Base-by-base conservation (phyloP, 2,888 invertebrate genomes). In the Nephrocerus scutellatus region DNA sequence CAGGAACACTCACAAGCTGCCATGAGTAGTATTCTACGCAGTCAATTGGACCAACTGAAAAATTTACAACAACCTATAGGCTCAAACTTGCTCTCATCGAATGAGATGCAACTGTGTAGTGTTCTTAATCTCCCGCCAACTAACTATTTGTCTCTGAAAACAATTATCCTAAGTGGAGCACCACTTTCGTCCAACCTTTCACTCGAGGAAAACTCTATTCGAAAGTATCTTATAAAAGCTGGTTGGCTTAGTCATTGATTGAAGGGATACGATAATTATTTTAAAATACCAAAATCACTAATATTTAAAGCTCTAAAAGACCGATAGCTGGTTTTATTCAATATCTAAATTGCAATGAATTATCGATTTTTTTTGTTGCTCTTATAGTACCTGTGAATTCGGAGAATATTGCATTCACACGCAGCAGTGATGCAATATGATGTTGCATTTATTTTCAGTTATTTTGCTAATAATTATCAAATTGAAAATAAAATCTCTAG, bases 121-220 rank as follows among this genome's bases (percentile, higher is more conserved):
- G 71, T 79, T 41, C 74, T 91, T 59, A 83, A 86, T 62, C 72
- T 92, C 61, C 80, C 84, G 53, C 87, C 91, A 47, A 81, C 87
- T 41, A 87, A 86, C 66, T 93, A 91, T 72, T 79, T 88, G 54
- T 87, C 89, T 4, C 74, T 91, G 66, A 93, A 93, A 70, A 83
- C 90, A 10, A 77, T 89, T 53, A 75, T 91, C 47, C 74, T 93
- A 41, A 68, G 67, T 46, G 68, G 66, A 13, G 63, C 63, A 8
- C 62, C 66, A 12, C 44, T 60, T 9, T 53, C 57, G 24, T 42
- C 44, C 25, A 58, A 54, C 48, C 48, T 59, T 2, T 54, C 59
- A n/a, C 52, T 52, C 5, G 56, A 62, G 38, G 68, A 69, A 48
- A 58, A 53, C 36, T 58, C 72, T 59, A 69, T 72, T 62, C 72